Evolutionary conservation across 1,140 invertebrate species (phyloP).

Genomic region (Anastrepha obliqua): DNA sequence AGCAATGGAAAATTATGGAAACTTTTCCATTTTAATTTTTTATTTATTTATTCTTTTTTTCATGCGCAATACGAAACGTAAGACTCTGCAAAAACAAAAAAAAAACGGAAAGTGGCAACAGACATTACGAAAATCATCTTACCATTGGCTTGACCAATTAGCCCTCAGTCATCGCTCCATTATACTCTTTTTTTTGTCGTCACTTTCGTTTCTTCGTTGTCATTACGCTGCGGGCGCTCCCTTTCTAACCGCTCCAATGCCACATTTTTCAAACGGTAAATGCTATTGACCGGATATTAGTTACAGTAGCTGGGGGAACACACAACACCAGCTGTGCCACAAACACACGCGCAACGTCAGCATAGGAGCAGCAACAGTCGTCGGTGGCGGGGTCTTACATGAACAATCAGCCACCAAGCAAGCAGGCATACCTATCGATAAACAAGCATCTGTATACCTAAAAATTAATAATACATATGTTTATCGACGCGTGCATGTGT

Average conservation of each 20-base stretch:
- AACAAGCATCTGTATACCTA: background rate
- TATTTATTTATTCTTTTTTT: background rate
- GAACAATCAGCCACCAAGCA: background rate
- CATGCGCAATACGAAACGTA: background rate
- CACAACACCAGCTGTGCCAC: background rate
- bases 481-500: background rate
- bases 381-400: background rate
- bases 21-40: constrained; percentile 33
- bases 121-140: background rate
- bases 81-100: background rate
- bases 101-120: background rate
- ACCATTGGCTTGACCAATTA: background rate
- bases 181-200: background rate
- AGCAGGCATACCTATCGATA: background rate
- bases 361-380: too few relatives aligned
- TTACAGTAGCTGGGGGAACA: background rate
- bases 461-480: background rate
- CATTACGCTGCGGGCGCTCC: constrained; percentile 20
- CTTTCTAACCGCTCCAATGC: background rate
- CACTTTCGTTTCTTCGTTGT: background rate
- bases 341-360: background rate
- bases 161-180: background rate
- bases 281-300: constrained; percentile 52
- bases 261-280: background rate
- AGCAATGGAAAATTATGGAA: constrained; percentile 44